Conservation (phyloP, 2,888 invertebrate genomes). For the Mythimna lalbum region DNA sequence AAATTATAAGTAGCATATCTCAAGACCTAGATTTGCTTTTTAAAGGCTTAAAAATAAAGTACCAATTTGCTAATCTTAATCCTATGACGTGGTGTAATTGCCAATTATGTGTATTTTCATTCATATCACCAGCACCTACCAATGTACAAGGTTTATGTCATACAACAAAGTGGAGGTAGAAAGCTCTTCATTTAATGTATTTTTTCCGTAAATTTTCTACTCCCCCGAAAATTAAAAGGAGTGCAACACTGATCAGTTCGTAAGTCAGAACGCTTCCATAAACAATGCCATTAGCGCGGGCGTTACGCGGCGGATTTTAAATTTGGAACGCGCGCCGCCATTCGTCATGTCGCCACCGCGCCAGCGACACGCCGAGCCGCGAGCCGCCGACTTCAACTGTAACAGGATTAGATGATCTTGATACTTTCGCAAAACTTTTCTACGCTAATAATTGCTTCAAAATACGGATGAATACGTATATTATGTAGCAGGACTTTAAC, state of each 20-base stretch:
- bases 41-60: no score
- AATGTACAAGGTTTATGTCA: neutral
- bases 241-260: constrained; percentile 76
- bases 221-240: constrained; percentile 22
- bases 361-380: constrained; percentile 84
- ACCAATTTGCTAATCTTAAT: no score
- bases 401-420: constrained; percentile 66
- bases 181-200: neutral
- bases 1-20: no score
- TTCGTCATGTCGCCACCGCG: constrained; percentile 89
- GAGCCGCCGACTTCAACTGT: constrained; percentile 71
- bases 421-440: constrained; percentile 68
- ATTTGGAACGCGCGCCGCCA: constrained; percentile 88
- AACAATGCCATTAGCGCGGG: constrained; percentile 89
- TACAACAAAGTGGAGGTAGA: neutral
- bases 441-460: neutral
- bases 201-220: neutral
- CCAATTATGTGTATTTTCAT: no score
- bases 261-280: constrained; percentile 87
- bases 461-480: no score
- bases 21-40: no score
- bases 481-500: neutral
- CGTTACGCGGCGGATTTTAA: constrained; percentile 90
- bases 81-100: no score
- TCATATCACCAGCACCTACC: no score